Conservation (phyloP, 2,888 invertebrate genomes). For the Cephus pygmeus region DNA sequence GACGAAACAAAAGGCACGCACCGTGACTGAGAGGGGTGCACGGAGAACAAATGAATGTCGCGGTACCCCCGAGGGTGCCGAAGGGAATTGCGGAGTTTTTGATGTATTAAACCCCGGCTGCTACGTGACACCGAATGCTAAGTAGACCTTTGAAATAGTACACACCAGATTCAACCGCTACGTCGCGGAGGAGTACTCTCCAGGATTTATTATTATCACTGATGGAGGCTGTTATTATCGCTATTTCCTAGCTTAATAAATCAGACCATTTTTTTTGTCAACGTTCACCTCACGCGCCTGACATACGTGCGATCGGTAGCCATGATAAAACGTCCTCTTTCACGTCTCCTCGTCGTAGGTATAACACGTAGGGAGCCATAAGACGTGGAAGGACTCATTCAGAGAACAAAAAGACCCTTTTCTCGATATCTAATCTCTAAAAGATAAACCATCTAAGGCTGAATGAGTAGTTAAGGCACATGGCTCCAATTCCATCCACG, state of each 20-base stretch:
- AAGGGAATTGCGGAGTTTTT: constrained; percentile 53
- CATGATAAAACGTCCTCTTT: neutral
- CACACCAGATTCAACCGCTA: constrained; percentile 40
- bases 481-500: neutral
- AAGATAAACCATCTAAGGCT: neutral
- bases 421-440: neutral
- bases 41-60: constrained; percentile 28
- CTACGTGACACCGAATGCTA: constrained; percentile 66
- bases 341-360: neutral
- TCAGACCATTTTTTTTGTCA: constrained; percentile 31
- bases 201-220: constrained; percentile 21
- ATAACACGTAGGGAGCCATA: neutral
- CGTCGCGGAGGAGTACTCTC: constrained; percentile 15
- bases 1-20: constrained; percentile 51
- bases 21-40: constrained; percentile 26
- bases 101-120: constrained; percentile 63
- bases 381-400: neutral
- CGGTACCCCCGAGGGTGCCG: constrained; percentile 24
- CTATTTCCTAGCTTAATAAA: constrained; percentile 36
- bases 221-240: constrained; percentile 16
- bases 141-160: constrained; percentile 59
- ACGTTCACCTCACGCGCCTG: neutral
- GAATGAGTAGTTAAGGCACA: neutral
- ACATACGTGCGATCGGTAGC: neutral
- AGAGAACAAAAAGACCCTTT: neutral